Percentiles rank a stretch among this genome's conserved stretches.
Evolutionary conservation across 2,797 vertebrate genomes (phyloP).

Genomic region (Tokudaia tokunoshimensis): DNA sequence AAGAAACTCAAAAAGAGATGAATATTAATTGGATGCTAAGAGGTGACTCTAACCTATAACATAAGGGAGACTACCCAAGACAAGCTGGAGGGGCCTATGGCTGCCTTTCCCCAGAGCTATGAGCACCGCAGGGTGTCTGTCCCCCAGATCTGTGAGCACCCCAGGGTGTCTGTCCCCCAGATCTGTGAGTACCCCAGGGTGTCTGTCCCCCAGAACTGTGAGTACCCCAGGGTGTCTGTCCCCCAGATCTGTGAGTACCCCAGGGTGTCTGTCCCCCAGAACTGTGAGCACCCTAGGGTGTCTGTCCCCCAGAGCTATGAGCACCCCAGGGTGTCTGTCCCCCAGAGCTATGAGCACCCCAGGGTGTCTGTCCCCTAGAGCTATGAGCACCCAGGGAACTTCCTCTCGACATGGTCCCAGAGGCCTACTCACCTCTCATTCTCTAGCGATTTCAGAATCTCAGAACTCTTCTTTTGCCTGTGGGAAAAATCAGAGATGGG

Average conservation of each 20-base stretch:
- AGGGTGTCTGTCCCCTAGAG: not conserved
- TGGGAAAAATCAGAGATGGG: slow-evolving; percentile 39
- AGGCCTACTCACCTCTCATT: slow-evolving; percentile 92
- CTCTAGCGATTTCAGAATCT: slow-evolving; percentile 95
- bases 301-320: not conserved
- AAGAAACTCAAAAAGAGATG: not conserved
- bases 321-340: not conserved
- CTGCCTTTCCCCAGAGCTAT: too few species aligned
- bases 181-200: too few species aligned
- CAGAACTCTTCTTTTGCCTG: slow-evolving; percentile 94
- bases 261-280: not conserved
- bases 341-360: not conserved
- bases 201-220: not conserved
- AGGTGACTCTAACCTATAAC: not conserved
- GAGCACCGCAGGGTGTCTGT: not conserved
- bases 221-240: not conserved
- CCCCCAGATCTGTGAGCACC: not conserved
- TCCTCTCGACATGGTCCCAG: not conserved
- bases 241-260: not conserved
- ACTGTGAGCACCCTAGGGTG: not conserved
- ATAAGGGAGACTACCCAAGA: not conserved
- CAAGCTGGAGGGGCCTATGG: not conserved
- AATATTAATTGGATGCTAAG: not conserved
- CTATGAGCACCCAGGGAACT: not conserved
- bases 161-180: too few species aligned